Percentiles rank a stretch among this genome's conserved stretches.
These are phyloP conservation scores for Channallabes apus DNA, from an alignment of 2,797 vertebrate genomes.

Conservation along the genomic window DNA sequence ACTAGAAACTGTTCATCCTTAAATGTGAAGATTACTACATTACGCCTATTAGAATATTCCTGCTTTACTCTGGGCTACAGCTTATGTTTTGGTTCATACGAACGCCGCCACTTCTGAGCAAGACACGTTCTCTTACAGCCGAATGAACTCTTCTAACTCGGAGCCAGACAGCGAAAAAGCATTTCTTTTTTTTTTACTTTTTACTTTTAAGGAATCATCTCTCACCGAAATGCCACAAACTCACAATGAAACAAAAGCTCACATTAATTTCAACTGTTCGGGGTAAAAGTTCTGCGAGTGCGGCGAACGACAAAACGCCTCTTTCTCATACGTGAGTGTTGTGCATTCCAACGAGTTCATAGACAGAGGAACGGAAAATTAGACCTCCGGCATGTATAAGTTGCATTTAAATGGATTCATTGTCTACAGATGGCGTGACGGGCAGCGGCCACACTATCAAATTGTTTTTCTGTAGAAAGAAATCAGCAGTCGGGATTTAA, in stretches of 20 bases:
- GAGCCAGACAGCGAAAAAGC: background rate
- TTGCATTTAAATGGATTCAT: constrained; percentile 75
- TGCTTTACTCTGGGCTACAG: background rate
- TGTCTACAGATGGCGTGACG: constrained; percentile 59
- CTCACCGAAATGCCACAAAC: background rate
- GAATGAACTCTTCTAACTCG: background rate
- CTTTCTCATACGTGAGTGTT: constrained; percentile 17
- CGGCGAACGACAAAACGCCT: constrained; percentile 19
- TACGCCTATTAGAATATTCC: background rate
- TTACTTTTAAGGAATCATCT: background rate
- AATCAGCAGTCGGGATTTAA: constrained; percentile 55
- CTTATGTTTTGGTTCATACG: background rate
- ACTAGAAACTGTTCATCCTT: constrained; percentile 29
- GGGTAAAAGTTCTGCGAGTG: constrained; percentile 10
- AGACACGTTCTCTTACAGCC: background rate
- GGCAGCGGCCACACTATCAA: constrained; percentile 60
- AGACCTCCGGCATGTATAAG: constrained; percentile 61
- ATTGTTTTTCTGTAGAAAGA: constrained; percentile 56
- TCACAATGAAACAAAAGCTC: background rate
- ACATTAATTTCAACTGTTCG: constrained; percentile 1
- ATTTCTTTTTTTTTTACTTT: background rate
- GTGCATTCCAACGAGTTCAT: constrained; percentile 60
- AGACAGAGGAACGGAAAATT: constrained; percentile 50
- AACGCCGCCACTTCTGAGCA: background rate
- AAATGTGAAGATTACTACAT: constrained; percentile 30